Percentiles rank a stretch among this genome's conserved stretches.
phyloP scores from a whole-genome alignment of 1,140 invertebrate species.

The Whitmania pigra region DNA sequence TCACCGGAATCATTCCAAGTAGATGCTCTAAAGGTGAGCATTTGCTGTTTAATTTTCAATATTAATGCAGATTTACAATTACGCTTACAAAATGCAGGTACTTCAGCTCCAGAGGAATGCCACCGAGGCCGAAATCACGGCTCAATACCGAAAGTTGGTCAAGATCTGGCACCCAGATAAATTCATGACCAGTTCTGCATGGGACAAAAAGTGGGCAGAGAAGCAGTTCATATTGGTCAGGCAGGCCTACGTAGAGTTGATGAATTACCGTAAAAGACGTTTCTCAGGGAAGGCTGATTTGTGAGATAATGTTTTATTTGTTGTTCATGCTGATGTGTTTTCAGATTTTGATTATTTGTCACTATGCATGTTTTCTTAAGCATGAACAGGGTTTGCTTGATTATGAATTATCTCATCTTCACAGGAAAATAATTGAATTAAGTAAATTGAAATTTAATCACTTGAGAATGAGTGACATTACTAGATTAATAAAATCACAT shows the following conservation, averaged over 20 bases:
- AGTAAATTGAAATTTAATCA: too few species aligned
- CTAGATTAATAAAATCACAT: too few species aligned
- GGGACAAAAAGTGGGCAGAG: conserved; percentile 11
- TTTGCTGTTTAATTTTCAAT: not conserved
- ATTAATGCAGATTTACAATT: not conserved
- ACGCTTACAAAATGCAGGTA: not conserved
- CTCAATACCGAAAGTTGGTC: not conserved
- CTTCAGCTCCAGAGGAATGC: conserved; percentile 4
- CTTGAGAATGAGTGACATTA: too few species aligned
- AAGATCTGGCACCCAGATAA: conserved; percentile 2
- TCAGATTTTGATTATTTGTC: too few species aligned
- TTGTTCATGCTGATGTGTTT: too few species aligned
- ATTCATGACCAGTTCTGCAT: not conserved
- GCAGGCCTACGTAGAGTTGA: conserved; percentile 1
- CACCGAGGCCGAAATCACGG: not conserved
- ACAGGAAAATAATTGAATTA: too few species aligned
- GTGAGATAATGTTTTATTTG: too few species aligned
- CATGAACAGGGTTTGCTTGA: too few species aligned
- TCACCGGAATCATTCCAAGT: not conserved
- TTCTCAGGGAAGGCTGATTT: too few species aligned
- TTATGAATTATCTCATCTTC: too few species aligned
- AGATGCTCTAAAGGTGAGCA: not conserved
- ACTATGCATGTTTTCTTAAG: too few species aligned
- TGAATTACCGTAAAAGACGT: not conserved
- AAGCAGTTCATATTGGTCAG: conserved; percentile 6